A percentile compares a stretch with the other conserved stretches of the same genome.
phyloP scores from a whole-genome alignment of 2,797 vertebrate species.

The Chaunax sp. region DNA sequence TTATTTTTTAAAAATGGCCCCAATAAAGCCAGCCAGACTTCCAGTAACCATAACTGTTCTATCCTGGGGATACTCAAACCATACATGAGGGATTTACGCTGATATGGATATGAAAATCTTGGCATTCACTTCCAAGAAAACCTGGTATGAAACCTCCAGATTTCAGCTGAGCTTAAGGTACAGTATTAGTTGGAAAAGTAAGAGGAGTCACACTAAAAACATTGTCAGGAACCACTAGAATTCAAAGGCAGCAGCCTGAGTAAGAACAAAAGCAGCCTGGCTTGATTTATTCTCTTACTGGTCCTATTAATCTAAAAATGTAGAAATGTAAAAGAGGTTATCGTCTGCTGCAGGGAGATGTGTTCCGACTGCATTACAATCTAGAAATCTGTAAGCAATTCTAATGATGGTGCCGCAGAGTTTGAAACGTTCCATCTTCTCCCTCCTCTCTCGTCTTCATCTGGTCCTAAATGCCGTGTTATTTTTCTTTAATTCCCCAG shows the following conservation, averaged over 20 bases:
- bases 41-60: too few species aligned
- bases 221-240: not conserved
- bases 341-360: too few species aligned
- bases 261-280: not conserved
- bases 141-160: not conserved
- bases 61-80: too few species aligned
- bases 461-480: not conserved
- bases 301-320: not conserved
- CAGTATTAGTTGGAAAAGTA: not conserved
- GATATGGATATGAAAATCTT: not conserved
- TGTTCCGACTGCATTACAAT: not conserved
- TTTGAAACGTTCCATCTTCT: not conserved
- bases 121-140: not conserved
- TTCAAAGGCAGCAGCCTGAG: not conserved
- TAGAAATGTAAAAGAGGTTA: not conserved
- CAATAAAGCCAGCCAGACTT: too few species aligned
- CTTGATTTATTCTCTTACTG: not conserved
- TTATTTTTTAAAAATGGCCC: too few species aligned
- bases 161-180: not conserved
- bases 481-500: slow-evolving; percentile 18
- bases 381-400: too few species aligned
- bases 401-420: too few species aligned
- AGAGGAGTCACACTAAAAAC: not conserved
- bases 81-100: too few species aligned
- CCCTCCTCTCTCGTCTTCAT: not conserved